Evolutionary conservation across 1,140 invertebrate genomes (phyloP).

Genomic region (Halesus radiatus): DNA sequence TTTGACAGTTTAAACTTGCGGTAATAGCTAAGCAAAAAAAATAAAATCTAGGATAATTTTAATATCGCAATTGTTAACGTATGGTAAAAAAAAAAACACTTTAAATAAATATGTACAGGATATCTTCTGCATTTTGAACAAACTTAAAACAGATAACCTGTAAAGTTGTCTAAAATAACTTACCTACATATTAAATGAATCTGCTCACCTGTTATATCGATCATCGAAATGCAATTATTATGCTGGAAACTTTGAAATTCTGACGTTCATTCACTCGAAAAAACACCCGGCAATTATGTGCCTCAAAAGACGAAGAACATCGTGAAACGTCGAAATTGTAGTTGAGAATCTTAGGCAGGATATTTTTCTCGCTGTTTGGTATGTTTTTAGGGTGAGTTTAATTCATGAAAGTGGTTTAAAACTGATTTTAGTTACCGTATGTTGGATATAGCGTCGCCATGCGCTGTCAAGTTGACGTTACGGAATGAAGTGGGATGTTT

Average conservation of each 20-base stretch:
- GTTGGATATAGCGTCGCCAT: neutral
- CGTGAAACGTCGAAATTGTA: neutral
- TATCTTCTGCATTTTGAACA: too few species aligned
- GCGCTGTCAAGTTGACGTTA: constrained; percentile 10
- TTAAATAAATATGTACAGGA: too few species aligned
- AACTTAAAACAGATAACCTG: too few species aligned
- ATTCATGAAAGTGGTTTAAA: constrained; percentile 6
- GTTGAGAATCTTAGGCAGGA: neutral
- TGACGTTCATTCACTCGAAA: constrained; percentile 1
- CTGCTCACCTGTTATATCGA: constrained; percentile 11
- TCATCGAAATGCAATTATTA: neutral
- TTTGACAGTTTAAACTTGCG: too few species aligned
- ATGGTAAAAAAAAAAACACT: too few species aligned
- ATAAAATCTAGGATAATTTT: too few species aligned
- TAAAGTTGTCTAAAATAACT: too few species aligned
- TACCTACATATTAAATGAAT: too few species aligned
- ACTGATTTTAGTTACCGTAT: neutral
- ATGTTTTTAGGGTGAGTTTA: neutral
- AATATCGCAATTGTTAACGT: too few species aligned
- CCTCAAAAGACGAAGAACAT: neutral
- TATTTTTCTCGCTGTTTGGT: neutral
- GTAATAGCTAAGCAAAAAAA: too few species aligned
- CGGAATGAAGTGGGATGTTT: constrained; percentile 19
- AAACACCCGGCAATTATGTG: constrained; percentile 6
- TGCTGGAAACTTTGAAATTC: constrained; percentile 17